A percentile compares a stretch with the other conserved stretches of the same genome.
Conservation (phyloP, 1,140 invertebrate species). For the Drosophila rhopaloa region DNA sequence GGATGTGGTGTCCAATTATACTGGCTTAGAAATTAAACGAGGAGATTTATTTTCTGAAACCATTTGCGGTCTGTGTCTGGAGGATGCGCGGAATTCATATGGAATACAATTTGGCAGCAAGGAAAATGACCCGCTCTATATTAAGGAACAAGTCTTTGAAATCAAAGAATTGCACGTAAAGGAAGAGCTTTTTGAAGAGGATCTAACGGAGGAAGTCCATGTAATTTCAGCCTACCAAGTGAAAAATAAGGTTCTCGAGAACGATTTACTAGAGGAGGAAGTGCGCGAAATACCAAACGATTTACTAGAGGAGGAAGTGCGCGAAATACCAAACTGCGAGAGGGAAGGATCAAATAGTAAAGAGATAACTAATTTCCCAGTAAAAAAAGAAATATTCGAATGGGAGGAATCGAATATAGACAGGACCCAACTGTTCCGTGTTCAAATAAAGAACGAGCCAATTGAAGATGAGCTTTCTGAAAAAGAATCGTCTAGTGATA, state of each 20-base stretch:
- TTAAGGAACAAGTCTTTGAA: background rate
- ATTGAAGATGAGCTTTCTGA: background rate
- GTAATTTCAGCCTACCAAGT: background rate
- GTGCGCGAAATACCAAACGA: too few species aligned
- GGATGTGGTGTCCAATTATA: background rate
- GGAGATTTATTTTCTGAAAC: slow-evolving; percentile 1
- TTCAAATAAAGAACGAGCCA: background rate
- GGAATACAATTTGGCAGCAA: too few species aligned
- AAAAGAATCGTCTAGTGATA: background rate
- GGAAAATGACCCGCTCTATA: too few species aligned
- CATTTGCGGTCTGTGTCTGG: slow-evolving; percentile 1
- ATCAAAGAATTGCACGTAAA: background rate
- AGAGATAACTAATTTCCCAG: background rate
- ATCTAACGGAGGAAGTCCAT: background rate
- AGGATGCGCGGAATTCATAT: too few species aligned
- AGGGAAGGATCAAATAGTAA: background rate
- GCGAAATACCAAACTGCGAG: too few species aligned
- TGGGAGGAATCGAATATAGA: background rate
- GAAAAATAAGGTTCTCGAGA: background rate
- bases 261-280: background rate
- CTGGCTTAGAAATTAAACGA: background rate
- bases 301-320: too few species aligned
- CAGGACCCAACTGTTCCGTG: background rate
- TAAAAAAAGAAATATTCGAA: background rate
- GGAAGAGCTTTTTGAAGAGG: background rate